Conservation (phyloP, 2,797 vertebrate genomes). For the Adrianichthys oophorus region DNA sequence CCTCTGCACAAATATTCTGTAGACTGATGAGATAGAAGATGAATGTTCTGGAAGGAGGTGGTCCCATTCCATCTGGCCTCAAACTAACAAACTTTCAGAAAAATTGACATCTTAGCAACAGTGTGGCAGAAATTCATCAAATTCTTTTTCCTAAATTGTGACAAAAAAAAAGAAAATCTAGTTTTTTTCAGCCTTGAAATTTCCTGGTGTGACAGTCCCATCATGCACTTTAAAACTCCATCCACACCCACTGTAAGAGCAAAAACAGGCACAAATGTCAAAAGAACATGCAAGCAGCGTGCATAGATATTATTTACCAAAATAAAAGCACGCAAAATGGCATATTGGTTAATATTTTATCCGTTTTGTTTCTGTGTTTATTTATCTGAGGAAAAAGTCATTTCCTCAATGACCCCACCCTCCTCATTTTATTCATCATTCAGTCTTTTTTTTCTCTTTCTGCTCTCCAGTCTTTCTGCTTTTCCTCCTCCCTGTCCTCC, state of each 20-base stretch:
- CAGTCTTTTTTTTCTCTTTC: conserved; percentile 31
- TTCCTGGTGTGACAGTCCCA: conserved; percentile 15
- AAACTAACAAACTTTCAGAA: no score
- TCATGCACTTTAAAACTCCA: no score
- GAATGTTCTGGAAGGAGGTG: no score
- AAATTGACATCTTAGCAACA: no score
- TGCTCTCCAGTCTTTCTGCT: conserved; percentile 48
- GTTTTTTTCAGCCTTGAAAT: conserved; percentile 18
- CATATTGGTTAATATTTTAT: conserved; percentile 56
- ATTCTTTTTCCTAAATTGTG: not conserved
- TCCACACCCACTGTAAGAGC: conserved; percentile 32
- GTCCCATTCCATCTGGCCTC: no score
- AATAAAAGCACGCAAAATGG: conserved; percentile 30
- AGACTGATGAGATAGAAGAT: no score
- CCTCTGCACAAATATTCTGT: no score
- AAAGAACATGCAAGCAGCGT: no score
- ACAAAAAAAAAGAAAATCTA: conserved; percentile 1
- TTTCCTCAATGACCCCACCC: conserved; percentile 59
- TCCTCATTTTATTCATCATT: conserved; percentile 39
- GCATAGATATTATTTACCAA: conserved; percentile 4
- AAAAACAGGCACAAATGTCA: no score
- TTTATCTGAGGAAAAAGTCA: conserved; percentile 47
- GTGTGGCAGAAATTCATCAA: not conserved
- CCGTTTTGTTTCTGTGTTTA: conserved; percentile 58
- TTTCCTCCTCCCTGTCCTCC: conserved; percentile 29